These are phyloP conservation scores for Rhagophthalmus giganteus DNA, from an alignment of 2,888 invertebrate genomes.

Conservation along the genomic window DNA sequence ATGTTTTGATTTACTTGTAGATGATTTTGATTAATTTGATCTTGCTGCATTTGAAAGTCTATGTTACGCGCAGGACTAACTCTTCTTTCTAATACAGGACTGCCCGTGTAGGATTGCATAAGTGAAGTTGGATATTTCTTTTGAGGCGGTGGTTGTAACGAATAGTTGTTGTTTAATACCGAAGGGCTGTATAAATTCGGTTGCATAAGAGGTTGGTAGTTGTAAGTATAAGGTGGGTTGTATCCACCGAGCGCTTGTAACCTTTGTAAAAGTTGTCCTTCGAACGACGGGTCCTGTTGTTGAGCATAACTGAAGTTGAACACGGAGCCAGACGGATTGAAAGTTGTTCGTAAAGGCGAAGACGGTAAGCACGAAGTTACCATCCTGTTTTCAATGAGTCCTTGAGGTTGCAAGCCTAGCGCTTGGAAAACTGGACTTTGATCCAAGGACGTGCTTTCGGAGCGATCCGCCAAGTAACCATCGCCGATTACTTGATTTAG, in stretches of 20 bases:
- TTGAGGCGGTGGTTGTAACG: constrained; percentile 50
- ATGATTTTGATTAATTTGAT: constrained; percentile 23
- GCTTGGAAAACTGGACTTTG: constrained; percentile 45
- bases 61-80: constrained; percentile 43
- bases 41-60: constrained; percentile 44
- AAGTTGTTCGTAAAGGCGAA: constrained; percentile 48
- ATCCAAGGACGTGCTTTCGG: constrained; percentile 43
- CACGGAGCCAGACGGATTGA: constrained; percentile 43
- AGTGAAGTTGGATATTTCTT: constrained; percentile 49
- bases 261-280: constrained; percentile 59
- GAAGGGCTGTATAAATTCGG: constrained; percentile 39
- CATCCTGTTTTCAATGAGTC: constrained; percentile 50
- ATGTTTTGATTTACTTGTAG: constrained; percentile 29
- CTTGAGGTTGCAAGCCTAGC: constrained; percentile 45
- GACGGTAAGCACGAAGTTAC: constrained; percentile 48
- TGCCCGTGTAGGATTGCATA: constrained; percentile 47
- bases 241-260: constrained; percentile 58
- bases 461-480: constrained; percentile 35
- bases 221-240: constrained; percentile 42
- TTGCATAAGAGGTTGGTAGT: constrained; percentile 37
- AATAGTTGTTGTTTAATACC: constrained; percentile 47
- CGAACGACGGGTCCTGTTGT: constrained; percentile 43
- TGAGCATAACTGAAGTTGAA: constrained; percentile 48
- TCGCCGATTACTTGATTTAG: constrained; percentile 32
- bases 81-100: constrained; percentile 42